Conservation (phyloP, 2,797 vertebrate genomes). For the Megalops cyprinoides region DNA sequence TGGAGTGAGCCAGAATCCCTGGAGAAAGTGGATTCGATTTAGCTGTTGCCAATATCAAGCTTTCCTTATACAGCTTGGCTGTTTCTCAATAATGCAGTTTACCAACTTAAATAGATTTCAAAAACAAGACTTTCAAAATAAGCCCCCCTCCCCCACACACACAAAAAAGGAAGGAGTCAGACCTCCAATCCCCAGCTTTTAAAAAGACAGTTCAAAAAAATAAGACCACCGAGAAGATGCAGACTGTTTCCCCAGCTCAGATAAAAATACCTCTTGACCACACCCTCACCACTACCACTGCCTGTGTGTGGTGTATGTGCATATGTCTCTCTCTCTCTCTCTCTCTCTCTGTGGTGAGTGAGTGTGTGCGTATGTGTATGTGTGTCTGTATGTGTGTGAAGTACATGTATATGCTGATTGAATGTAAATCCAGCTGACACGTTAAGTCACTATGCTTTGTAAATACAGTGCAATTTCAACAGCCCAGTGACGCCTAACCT, state of each 20-base stretch:
- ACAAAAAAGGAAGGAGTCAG: slow-evolving; percentile 4
- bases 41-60: not conserved
- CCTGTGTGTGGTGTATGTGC: slow-evolving; percentile 14
- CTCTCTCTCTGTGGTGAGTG: no score
- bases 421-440: not conserved
- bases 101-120: not conserved
- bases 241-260: not conserved
- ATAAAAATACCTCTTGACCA: slow-evolving; percentile 27
- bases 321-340: not conserved
- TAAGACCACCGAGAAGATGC: not conserved
- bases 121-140: not conserved
- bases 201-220: no score
- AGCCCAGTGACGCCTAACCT: not conserved
- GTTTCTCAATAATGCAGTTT: not conserved
- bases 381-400: not conserved
- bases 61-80: not conserved
- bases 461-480: not conserved
- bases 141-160: not conserved
- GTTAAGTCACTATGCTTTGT: not conserved
- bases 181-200: not conserved
- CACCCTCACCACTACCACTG: not conserved
- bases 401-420: no score
- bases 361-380: not conserved
- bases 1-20: not conserved
- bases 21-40: not conserved